Evolutionary conservation across 2,113 vertebrate species (phyloP), one percentile per base, ranked within the genome.

Genomic region (Hucho hucho): DNA sequence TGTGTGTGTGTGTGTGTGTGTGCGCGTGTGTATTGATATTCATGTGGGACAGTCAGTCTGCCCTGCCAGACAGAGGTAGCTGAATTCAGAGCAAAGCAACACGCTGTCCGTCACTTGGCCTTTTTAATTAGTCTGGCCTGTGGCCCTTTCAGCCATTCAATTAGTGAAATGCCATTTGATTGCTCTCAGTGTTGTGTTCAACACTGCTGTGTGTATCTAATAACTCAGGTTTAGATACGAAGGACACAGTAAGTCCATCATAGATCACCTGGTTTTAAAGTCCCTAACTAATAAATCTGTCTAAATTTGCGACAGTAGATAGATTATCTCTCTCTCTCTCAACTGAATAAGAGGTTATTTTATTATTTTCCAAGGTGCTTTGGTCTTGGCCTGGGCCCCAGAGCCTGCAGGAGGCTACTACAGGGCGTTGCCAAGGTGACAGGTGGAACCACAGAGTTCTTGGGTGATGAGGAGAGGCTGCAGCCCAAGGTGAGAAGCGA

Each of bases 401-500:
- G 79, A 70, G 93, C 75, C 0, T 95, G 95, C 90, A 92, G 73
- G 74, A 89, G 84, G 89, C 93, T 99, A 82, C 93, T 99, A 73
- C 92, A 89, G 71, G 92, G 90, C 49, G 79, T 98, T 81, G 95
- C 97, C 82, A 95, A 91, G 80, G 88, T 97, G 79, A 97, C 96
- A 66, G 94, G 95, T 72, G 98, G 98, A 59, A 77, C 76, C 0
- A 88, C 95, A 0, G 96, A 96, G 87, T 95, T 97, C 88, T 88
- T 94, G 66, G 90, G 86, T 69, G 93, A 95, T 0, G 93, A 93
- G 0, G 95, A 98, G 88, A 95, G 97, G 80, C 91, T 99, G 75
- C 96, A 98, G 89, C 96, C 97, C 28, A 95, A 95, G 95, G 97
- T 99, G 83, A 89, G 22, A 53, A n/a, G 14, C 61, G n/a, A 72